These are phyloP conservation scores for Drosophila dives DNA, from an alignment of 2,888 invertebrate species.

Conservation along the genomic window DNA sequence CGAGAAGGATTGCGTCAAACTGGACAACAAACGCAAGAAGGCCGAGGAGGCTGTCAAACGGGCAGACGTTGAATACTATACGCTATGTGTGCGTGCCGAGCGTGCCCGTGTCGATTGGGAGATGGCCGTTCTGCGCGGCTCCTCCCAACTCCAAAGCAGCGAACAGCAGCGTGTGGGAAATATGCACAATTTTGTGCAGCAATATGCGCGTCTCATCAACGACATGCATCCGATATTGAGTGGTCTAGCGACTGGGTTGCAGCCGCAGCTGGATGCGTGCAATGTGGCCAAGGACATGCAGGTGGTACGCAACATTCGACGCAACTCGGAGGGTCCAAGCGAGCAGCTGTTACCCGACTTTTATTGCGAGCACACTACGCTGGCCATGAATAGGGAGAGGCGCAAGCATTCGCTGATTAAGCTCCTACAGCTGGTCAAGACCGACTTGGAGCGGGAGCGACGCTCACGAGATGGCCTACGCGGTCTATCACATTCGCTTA, in stretches of 20 bases:
- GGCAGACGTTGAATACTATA: constrained; percentile 97
- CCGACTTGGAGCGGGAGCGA: constrained; percentile 95
- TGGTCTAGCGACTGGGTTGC: constrained; percentile 86
- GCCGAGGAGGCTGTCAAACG: constrained; percentile 96
- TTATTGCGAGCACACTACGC: constrained; percentile 96
- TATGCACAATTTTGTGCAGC: constrained; percentile 89
- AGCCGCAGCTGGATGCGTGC: constrained; percentile 83
- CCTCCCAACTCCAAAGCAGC: constrained; percentile 93
- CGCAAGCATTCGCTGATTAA: constrained; percentile 94
- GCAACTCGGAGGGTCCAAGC: constrained; percentile 86
- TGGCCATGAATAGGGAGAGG: constrained; percentile 96
- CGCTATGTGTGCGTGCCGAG: constrained; percentile 95
- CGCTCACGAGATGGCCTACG: constrained; percentile 95
- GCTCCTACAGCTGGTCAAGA: constrained; percentile 92
- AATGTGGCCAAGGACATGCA: constrained; percentile 84
- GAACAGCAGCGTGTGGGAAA: constrained; percentile 95
- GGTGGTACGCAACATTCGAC: constrained; percentile 84
- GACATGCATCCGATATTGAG: constrained; percentile 92
- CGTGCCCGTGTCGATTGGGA: constrained; percentile 96
- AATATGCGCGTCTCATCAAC: constrained; percentile 88
- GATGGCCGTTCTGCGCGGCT: constrained; percentile 93
- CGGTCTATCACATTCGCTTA: constrained; percentile 94
- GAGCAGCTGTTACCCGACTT: constrained; percentile 97
- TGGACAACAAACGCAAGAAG: constrained; percentile 95
- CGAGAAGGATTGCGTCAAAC: constrained; percentile 89